Evolutionary conservation across 2,888 invertebrate species (phyloP).

Genomic region (Tenthredo distinguenda): DNA sequence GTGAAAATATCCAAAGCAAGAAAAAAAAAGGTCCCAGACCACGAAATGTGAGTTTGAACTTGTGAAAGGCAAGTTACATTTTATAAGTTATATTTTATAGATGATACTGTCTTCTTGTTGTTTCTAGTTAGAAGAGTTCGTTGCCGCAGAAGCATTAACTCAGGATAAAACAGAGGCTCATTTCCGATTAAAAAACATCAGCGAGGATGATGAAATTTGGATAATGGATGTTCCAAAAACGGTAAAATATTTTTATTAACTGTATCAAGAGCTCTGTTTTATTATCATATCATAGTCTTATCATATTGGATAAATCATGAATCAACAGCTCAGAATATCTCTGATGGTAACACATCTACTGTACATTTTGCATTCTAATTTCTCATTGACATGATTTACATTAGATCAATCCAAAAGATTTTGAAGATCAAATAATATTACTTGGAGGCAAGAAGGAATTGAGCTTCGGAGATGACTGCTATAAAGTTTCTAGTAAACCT

Average conservation of each 20-base stretch:
- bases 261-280: neutral
- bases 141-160: constrained; percentile 51
- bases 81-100: neutral
- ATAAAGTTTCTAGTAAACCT: constrained; percentile 55
- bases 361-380: neutral
- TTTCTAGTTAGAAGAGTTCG: constrained; percentile 58
- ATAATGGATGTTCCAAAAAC: constrained; percentile 60
- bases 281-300: neutral
- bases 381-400: neutral
- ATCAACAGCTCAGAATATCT: neutral
- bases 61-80: neutral
- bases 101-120: constrained; percentile 2
- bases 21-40: neutral
- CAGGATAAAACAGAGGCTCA: constrained; percentile 47
- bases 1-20: neutral
- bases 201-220: constrained; percentile 60
- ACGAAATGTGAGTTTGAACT: neutral
- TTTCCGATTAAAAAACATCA: constrained; percentile 53
- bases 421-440: constrained; percentile 56
- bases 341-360: neutral
- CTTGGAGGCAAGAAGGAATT: constrained; percentile 59
- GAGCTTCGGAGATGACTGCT: constrained; percentile 57
- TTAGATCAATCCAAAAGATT: constrained; percentile 58
- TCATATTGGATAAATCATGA: neutral
- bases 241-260: constrained; percentile 52